Percentiles rank a stretch among this genome's conserved stretches.
These are phyloP conservation scores for Halcyon leucocephala DNA, from an alignment of 2,797 vertebrate species.

Conservation along the genomic window DNA sequence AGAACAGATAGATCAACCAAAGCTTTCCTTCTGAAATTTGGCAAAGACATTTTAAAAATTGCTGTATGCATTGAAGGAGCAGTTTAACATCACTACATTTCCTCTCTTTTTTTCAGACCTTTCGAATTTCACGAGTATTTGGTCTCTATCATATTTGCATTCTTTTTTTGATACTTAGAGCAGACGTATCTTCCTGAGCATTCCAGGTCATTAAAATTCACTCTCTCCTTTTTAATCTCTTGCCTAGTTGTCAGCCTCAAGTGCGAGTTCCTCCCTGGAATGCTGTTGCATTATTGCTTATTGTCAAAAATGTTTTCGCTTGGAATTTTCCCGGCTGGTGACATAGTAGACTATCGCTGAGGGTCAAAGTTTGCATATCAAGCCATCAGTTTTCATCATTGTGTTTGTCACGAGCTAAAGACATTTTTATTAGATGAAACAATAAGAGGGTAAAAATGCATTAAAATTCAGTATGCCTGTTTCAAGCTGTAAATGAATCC, in stretches of 20 bases:
- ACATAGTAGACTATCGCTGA: slow-evolving; percentile 29
- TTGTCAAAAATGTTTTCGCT: slow-evolving; percentile 49
- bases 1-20: neutral
- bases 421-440: neutral
- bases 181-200: slow-evolving; percentile 32
- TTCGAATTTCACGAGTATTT: neutral
- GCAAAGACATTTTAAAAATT: neutral
- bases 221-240: slow-evolving; percentile 37
- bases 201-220: slow-evolving; percentile 65
- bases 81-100: neutral
- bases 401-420: slow-evolving; percentile 56
- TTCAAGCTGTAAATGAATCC: neutral
- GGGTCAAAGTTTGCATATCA: slow-evolving; percentile 70
- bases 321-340: slow-evolving; percentile 61
- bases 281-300: slow-evolving; percentile 65
- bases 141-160: neutral
- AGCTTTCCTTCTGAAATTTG: neutral
- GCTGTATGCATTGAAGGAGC: neutral
- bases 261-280: slow-evolving; percentile 67
- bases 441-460: neutral
- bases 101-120: neutral
- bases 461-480: neutral
- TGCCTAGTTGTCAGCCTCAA: slow-evolving; percentile 25
- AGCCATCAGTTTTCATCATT: slow-evolving; percentile 69
- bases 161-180: slow-evolving; percentile 45